These are phyloP conservation scores for Gonocerus acuteangulatus DNA, from an alignment of 2,888 invertebrate genomes.

Conservation along the genomic window DNA sequence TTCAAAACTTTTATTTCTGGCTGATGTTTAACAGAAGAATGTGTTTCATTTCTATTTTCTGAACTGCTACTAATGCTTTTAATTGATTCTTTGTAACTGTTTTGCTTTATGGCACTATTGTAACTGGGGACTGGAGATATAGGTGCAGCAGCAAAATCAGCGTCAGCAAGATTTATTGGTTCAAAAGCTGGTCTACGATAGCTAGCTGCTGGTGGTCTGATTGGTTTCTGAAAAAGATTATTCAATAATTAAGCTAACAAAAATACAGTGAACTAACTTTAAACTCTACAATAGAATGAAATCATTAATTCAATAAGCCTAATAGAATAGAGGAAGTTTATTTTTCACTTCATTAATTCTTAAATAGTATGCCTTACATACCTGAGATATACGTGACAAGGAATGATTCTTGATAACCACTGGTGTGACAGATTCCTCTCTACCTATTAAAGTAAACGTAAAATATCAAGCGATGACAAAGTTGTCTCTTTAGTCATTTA, in stretches of 20 bases:
- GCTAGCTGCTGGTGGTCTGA: slow-evolving; percentile 37
- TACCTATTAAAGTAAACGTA: slow-evolving; percentile 32
- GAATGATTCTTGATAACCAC: slow-evolving; percentile 33
- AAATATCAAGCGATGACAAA: slow-evolving; percentile 23
- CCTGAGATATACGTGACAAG: slow-evolving; percentile 33
- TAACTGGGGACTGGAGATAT: slow-evolving; percentile 24
- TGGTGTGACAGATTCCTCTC: slow-evolving; percentile 36
- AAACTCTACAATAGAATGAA: background rate
- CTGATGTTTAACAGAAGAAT: background rate
- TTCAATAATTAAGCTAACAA: too few relatives aligned
- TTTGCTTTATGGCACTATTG: slow-evolving; percentile 14
- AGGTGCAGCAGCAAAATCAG: slow-evolving; percentile 40
- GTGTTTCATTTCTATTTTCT: background rate
- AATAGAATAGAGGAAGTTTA: too few relatives aligned
- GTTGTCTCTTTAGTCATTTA: slow-evolving; percentile 12
- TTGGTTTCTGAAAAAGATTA: slow-evolving; percentile 27
- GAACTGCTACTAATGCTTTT: background rate
- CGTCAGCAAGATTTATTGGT: slow-evolving; percentile 41
- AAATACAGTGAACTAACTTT: background rate
- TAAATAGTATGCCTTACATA: slow-evolving; percentile 16
- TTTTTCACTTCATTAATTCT: too few relatives aligned
- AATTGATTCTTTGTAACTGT: background rate
- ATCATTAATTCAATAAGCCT: too few relatives aligned
- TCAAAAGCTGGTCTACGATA: slow-evolving; percentile 41
- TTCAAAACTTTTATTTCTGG: background rate